Percentiles rank a stretch among this genome's conserved stretches.
These are phyloP conservation scores for Bufo gargarizans DNA, from an alignment of 2,113 vertebrate genomes.

Conservation along the genomic window DNA sequence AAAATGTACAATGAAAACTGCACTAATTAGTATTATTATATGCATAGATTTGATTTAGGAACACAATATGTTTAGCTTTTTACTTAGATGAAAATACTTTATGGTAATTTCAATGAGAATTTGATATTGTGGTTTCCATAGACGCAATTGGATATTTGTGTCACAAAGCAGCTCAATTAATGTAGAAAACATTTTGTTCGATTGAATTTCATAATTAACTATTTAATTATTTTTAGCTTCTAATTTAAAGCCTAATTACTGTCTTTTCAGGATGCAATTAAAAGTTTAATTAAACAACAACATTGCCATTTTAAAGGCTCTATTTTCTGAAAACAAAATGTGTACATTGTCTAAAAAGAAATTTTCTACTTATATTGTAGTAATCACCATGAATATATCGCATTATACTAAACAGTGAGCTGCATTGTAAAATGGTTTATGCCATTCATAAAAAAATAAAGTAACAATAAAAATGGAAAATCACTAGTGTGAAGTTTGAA, in stretches of 20 bases:
- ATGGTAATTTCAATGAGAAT: neutral
- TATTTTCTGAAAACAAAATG: constrained; percentile 6
- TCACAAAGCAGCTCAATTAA: constrained; percentile 26
- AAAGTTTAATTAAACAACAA: constrained; percentile 46
- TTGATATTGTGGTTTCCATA: neutral
- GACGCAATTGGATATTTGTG: constrained; percentile 5
- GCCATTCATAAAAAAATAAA: neutral
- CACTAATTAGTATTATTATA: neutral
- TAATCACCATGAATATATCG: neutral
- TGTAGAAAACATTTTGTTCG: constrained; percentile 31
- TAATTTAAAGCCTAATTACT: constrained; percentile 55
- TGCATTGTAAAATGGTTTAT: neutral
- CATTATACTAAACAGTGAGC: neutral
- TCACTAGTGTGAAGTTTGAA: neutral
- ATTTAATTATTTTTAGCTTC: constrained; percentile 47
- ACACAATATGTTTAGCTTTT: neutral
- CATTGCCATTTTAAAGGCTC: constrained; percentile 17
- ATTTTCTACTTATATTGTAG: neutral
- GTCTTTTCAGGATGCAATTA: constrained; percentile 42
- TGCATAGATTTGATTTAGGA: neutral
- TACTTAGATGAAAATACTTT: neutral
- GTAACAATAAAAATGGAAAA: neutral
- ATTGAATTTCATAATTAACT: constrained; percentile 43
- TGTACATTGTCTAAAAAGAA: neutral
- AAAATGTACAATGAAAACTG: neutral